Percentiles rank a stretch among this genome's conserved stretches.
Evolutionary conservation across 2,113 vertebrate genomes (phyloP).

Genomic region (Corvus cornix): DNA sequence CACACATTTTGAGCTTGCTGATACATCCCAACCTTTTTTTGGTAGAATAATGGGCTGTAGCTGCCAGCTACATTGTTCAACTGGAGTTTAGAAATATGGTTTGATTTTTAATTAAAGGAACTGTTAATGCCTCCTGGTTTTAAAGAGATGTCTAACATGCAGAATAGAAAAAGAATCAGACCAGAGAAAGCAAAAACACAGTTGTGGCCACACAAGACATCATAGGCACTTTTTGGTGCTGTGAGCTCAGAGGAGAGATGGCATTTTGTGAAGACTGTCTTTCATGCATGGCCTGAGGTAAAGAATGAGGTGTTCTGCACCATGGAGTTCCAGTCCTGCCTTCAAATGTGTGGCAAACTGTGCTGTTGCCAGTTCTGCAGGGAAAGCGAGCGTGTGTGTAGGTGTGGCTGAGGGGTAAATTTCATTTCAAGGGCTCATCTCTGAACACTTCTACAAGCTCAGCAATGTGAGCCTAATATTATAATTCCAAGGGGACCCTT

Average conservation of each 20-base stretch:
- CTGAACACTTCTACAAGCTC: conserved; percentile 8
- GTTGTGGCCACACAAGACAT: not conserved
- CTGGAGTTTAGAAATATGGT: not conserved
- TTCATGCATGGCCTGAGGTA: not conserved
- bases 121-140: not conserved
- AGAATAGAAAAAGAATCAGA: not conserved
- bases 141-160: not conserved
- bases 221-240: not conserved
- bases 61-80: not conserved
- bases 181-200: not conserved
- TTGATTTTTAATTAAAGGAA: not conserved
- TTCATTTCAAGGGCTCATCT: conserved; percentile 41
- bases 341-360: not conserved
- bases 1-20: not conserved
- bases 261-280: not conserved
- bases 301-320: conserved; percentile 17
- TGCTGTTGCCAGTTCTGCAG: not conserved
- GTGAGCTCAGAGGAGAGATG: not conserved
- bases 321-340: not conserved
- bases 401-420: not conserved
- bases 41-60: not conserved
- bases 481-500: conserved; percentile 14
- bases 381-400: fast-evolving
- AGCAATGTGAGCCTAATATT: conserved; percentile 34
- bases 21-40: not conserved